A percentile compares a stretch with the other conserved stretches of the same genome.
phyloP scores from a whole-genome alignment of 2,888 invertebrate genomes.

The Chloromyia formosa region DNA sequence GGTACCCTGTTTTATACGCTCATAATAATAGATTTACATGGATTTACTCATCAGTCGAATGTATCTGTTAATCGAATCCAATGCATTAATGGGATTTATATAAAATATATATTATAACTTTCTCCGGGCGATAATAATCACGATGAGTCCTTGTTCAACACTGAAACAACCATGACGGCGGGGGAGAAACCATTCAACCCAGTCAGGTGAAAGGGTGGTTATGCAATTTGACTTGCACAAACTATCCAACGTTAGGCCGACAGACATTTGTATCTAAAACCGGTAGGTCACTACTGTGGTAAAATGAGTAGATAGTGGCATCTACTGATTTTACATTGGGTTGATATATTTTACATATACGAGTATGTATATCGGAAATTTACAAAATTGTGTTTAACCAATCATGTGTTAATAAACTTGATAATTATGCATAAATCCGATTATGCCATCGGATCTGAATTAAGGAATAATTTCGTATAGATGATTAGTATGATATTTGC shows the following conservation, averaged over 20 bases:
- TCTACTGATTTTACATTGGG: too few relatives aligned
- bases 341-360: too few relatives aligned
- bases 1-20: neutral
- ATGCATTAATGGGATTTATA: neutral
- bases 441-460: conserved; percentile 24
- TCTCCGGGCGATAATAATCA: neutral
- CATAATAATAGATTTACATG: neutral
- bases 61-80: neutral
- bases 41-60: neutral
- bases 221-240: too few relatives aligned
- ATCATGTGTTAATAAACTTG: conserved; percentile 34
- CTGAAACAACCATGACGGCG: too few relatives aligned
- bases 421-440: conserved; percentile 26
- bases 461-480: conserved; percentile 18
- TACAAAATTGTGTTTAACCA: conserved; percentile 26
- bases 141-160: neutral
- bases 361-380: neutral
- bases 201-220: too few relatives aligned
- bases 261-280: too few relatives aligned
- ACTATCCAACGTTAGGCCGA: too few relatives aligned
- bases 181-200: too few relatives aligned
- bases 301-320: too few relatives aligned
- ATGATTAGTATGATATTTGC: conserved; percentile 23
- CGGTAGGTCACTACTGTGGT: too few relatives aligned
- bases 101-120: neutral